Conservation (phyloP, 30 jellyfish, hydroid and myxozoan species). For the Calvadosia cruxmelitensis region DNA sequence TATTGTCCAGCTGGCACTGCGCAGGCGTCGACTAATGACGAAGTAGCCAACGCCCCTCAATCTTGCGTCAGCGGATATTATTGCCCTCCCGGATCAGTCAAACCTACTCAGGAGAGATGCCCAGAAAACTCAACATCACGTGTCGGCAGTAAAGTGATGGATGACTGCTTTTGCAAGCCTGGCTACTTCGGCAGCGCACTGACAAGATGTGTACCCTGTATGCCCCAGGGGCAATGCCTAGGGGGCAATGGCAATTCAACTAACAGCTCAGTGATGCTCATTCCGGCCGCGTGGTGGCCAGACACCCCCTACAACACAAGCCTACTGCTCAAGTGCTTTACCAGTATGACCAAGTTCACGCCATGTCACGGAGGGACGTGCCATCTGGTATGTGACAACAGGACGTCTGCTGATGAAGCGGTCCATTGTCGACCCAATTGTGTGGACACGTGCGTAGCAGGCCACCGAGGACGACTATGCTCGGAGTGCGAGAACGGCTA, state of each 20-base stretch:
- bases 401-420: constrained; percentile 61
- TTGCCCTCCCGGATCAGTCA: constrained; percentile 97
- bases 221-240: constrained; percentile 56
- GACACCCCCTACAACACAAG: constrained; percentile 69
- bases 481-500: constrained; percentile 85
- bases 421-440: constrained; percentile 46
- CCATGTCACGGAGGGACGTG: constrained; percentile 93
- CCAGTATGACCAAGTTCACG: constrained; percentile 77
- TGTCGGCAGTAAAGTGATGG: constrained; percentile 55
- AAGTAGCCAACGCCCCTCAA: constrained; percentile 95
- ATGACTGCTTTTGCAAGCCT: constrained; percentile 77
- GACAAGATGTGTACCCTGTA: constrained; percentile 78
- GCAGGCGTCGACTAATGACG: constrained; percentile 62
- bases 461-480: constrained; percentile 91
- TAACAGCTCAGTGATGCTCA: constrained; percentile 57
- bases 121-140: constrained; percentile 90
- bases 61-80: constrained; percentile 84
- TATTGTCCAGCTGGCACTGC: constrained; percentile 99
- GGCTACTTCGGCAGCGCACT: constrained; percentile 70
- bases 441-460: constrained; percentile 77
- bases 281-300: constrained; percentile 96
- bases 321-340: constrained; percentile 47
- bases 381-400: constrained; percentile 50
- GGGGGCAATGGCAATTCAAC: constrained; percentile 69
- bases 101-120: constrained; percentile 96